Conservation (phyloP, 2,888 invertebrate species). For the Sialis lutaria region DNA sequence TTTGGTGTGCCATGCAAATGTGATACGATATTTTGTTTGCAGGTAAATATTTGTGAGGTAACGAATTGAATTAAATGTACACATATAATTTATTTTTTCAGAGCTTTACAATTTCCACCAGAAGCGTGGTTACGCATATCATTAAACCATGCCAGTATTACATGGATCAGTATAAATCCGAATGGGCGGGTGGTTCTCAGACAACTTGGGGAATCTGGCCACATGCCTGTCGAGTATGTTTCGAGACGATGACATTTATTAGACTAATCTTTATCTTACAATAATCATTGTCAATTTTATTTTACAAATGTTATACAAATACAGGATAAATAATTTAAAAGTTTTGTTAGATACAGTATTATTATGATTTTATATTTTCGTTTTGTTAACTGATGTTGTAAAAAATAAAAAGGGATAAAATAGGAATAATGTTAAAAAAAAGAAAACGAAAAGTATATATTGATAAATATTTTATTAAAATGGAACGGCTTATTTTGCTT, state of each 20-base stretch:
- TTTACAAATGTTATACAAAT: too few species aligned
- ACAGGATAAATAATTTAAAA: too few species aligned
- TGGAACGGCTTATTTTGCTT: too few species aligned
- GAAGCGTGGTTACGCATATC: conserved; percentile 93
- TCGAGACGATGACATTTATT: conserved; percentile 30
- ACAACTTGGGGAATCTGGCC: conserved; percentile 75
- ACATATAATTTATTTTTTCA: conserved; percentile 24
- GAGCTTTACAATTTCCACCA: conserved; percentile 90
- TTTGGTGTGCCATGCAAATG: conserved; percentile 94
- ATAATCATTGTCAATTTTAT: too few species aligned
- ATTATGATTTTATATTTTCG: too few species aligned
- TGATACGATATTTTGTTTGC: conserved; percentile 90
- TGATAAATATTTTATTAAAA: too few species aligned
- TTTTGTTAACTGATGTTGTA: too few species aligned
- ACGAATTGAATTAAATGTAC: neutral
- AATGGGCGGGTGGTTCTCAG: conserved; percentile 73
- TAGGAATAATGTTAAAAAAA: too few species aligned
- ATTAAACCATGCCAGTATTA: conserved; percentile 84
- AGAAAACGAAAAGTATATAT: too few species aligned
- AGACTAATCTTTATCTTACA: too few species aligned
- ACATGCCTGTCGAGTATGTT: conserved; percentile 61
- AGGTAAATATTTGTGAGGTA: conserved; percentile 31
- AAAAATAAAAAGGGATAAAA: too few species aligned
- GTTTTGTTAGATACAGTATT: too few species aligned
- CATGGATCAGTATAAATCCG: conserved; percentile 74